Evolutionary conservation across 2,113 vertebrate species (phyloP).

Genomic region (Psephotus haematonotus): DNA sequence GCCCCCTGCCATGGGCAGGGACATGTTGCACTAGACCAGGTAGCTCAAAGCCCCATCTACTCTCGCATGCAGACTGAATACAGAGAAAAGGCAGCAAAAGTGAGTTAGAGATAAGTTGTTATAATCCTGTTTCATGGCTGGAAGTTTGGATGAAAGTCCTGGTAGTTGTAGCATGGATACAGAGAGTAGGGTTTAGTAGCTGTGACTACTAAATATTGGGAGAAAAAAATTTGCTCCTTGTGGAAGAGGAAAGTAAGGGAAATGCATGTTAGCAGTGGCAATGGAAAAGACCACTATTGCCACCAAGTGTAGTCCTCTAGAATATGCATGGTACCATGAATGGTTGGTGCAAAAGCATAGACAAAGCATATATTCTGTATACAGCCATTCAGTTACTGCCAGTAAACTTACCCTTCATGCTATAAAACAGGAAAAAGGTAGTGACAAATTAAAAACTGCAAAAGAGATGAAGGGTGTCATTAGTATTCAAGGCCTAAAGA

Average conservation of each 20-base stretch:
- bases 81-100: not conserved
- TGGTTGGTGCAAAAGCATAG: not conserved
- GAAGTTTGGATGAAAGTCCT: not conserved
- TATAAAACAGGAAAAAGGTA: not conserved
- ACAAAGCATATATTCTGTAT: not conserved
- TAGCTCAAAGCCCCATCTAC: not conserved
- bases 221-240: not conserved
- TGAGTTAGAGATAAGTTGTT: not conserved
- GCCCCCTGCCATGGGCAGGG: not conserved
- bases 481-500: not conserved
- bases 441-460: not conserved
- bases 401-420: not conserved
- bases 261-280: not conserved
- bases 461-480: not conserved
- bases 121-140: not conserved
- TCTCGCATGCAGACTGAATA: not conserved
- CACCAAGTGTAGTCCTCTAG: not conserved
- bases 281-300: not conserved
- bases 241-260: not conserved
- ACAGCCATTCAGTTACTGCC: not conserved
- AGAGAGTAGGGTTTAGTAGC: not conserved
- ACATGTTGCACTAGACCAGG: not conserved
- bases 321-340: not conserved
- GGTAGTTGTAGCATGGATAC: not conserved
- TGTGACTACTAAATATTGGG: not conserved